Evolutionary conservation across 2,888 invertebrate species (phyloP).

Genomic region (Meghimatium bilineatum): DNA sequence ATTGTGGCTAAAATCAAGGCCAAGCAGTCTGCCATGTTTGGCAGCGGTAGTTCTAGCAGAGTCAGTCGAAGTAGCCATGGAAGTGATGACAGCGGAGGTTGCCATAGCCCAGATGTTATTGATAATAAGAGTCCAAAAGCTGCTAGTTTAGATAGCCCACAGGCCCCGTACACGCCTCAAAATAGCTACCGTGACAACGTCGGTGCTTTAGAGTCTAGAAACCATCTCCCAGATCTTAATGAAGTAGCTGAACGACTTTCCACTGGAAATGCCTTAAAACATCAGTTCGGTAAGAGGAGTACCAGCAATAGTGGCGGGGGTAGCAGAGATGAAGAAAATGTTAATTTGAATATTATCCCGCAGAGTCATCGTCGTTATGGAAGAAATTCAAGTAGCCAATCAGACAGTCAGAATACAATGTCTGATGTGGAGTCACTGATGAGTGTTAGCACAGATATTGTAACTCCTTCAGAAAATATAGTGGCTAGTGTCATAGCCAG

Average conservation of each 20-base stretch:
- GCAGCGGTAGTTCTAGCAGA: constrained; percentile 29
- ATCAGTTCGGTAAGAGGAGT: constrained; percentile 24
- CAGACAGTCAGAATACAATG: constrained; percentile 50
- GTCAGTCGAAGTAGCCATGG: constrained; percentile 40
- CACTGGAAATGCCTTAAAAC: constrained; percentile 22
- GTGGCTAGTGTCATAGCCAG: constrained; percentile 35
- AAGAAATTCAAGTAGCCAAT: constrained; percentile 44
- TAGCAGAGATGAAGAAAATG: constrained; percentile 33
- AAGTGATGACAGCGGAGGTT: constrained; percentile 35
- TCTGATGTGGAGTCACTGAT: constrained; percentile 47
- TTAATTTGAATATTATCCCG: constrained; percentile 7
- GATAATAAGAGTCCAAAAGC: constrained; percentile 22
- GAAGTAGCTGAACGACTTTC: constrained; percentile 50
- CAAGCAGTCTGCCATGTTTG: constrained; percentile 52
- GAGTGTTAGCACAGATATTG: constrained; percentile 46
- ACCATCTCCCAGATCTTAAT: constrained; percentile 46
- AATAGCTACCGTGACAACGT: constrained; percentile 74
- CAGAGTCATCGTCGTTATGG: background rate
- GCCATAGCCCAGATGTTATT: constrained; percentile 33
- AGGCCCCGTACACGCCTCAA: constrained; percentile 75
- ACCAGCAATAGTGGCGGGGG: constrained; percentile 27
- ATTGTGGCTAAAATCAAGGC: constrained; percentile 52
- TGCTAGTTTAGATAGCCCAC: constrained; percentile 49
- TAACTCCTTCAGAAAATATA: constrained; percentile 39
- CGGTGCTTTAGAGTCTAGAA: constrained; percentile 13